A percentile compares a stretch with the other conserved stretches of the same genome.
These are phyloP conservation scores for Machimus rusticus DNA, from an alignment of 2,888 invertebrate species.

Conservation along the genomic window DNA sequence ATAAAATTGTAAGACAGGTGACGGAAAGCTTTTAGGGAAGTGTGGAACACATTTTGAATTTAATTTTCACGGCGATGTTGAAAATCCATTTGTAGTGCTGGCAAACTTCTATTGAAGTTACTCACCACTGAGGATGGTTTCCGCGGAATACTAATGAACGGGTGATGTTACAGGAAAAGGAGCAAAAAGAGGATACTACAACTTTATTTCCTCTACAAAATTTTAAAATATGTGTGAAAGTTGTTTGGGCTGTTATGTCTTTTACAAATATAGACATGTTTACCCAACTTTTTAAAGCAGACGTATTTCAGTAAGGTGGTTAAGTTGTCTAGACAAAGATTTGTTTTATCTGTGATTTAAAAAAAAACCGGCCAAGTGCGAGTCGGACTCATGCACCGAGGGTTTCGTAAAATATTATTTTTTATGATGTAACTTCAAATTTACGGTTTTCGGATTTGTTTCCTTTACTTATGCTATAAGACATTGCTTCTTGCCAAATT, in stretches of 20 bases:
- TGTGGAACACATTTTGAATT: not conserved
- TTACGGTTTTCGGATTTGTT: too few relatives aligned
- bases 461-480: too few relatives aligned
- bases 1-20: not conserved
- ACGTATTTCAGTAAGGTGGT: too few relatives aligned
- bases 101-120: not conserved
- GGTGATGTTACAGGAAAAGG: not conserved
- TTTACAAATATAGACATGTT: not conserved
- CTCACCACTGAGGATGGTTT: not conserved
- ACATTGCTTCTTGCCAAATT: too few relatives aligned
- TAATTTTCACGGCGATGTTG: not conserved
- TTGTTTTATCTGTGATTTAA: too few relatives aligned
- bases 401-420: too few relatives aligned
- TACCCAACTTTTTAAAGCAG: not conserved
- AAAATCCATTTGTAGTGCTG: not conserved
- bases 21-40: not conserved
- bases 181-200: not conserved
- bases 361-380: too few relatives aligned
- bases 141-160: not conserved
- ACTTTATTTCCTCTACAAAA: not conserved
- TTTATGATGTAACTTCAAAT: too few relatives aligned
- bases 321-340: too few relatives aligned
- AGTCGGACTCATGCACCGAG: too few relatives aligned
- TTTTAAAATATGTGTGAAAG: not conserved
- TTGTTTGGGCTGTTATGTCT: not conserved